phyloP scores from a whole-genome alignment of 2,888 invertebrate species.

The Luperina nickerlii region DNA sequence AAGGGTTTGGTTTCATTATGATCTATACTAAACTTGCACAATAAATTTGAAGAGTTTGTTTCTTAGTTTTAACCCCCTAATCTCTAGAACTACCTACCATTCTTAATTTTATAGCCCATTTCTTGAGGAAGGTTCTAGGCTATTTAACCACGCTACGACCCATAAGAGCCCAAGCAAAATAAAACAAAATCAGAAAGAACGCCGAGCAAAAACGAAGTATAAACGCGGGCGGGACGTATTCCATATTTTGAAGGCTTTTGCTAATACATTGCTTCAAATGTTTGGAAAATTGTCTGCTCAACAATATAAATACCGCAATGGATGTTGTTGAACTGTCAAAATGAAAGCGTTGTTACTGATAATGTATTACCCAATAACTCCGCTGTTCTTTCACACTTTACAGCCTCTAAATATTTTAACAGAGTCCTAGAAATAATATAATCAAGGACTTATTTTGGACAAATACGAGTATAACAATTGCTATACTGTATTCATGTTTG shows the following conservation, averaged over 20 bases:
- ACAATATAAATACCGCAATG: background rate
- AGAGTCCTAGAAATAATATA: conserved; percentile 8
- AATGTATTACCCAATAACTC: background rate
- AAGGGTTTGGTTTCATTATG: background rate
- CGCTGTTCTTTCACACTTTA: background rate
- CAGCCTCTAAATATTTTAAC: background rate
- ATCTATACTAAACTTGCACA: background rate
- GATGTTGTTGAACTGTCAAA: background rate
- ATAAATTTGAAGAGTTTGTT: background rate
- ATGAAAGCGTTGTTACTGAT: background rate
- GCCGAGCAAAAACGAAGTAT: background rate
- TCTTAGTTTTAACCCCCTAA: background rate
- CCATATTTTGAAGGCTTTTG: no score
- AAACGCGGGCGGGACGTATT: background rate
- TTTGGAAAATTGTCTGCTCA: no score
- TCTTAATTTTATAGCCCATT: background rate
- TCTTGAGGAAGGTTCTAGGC: background rate
- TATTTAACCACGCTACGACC: background rate
- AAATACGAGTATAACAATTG: conserved; percentile 8
- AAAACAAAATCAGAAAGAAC: background rate
- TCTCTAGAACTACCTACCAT: background rate
- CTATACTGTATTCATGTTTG: conserved; percentile 26
- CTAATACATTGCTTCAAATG: background rate
- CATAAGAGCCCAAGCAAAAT: background rate
- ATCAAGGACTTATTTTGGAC: conserved; percentile 4